phyloP scores from a whole-genome alignment of 1,140 invertebrate genomes.

The Dendroctonus valens region DNA sequence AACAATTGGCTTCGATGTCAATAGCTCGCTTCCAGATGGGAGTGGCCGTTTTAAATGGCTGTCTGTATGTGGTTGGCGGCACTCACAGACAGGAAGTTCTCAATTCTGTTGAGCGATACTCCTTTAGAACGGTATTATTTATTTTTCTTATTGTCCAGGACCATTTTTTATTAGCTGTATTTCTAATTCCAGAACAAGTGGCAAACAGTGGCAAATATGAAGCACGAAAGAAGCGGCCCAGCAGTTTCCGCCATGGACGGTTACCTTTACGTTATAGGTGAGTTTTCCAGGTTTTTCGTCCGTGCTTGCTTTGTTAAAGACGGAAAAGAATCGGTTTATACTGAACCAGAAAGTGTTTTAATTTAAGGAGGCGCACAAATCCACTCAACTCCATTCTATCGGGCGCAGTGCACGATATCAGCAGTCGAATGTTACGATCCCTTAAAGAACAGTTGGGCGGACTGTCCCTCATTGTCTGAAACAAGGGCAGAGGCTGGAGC shows the following conservation, averaged over 20 bases:
- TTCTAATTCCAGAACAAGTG: conserved; percentile 67
- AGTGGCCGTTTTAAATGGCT: conserved; percentile 78
- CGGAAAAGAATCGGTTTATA: too few relatives aligned
- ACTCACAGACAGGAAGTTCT: conserved; percentile 79
- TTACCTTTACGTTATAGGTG: conserved; percentile 70
- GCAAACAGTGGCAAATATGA: conserved; percentile 72
- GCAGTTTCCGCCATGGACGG: conserved; percentile 82
- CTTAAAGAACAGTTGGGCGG: conserved; percentile 71
- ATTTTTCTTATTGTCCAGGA: background rate
- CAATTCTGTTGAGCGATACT: conserved; percentile 85
- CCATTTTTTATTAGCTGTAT: conserved; percentile 4
- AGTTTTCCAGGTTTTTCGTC: conserved; percentile 4
- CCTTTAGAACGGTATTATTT: conserved; percentile 71
- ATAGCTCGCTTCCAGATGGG: conserved; percentile 87
- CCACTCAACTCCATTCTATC: conserved; percentile 76
- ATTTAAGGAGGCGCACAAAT: conserved; percentile 68
- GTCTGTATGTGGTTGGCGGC: conserved; percentile 81
- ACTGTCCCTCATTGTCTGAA: conserved; percentile 72
- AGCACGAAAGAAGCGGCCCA: conserved; percentile 74
- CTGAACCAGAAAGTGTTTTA: too few relatives aligned
- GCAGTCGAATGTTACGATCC: conserved; percentile 83
- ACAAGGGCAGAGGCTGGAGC: conserved; percentile 84
- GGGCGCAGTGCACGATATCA: conserved; percentile 76
- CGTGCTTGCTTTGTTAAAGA: too few relatives aligned
- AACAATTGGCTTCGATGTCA: conserved; percentile 76